Evolutionary conservation across 2,888 invertebrate species (phyloP), one percentile per base, ranked within the genome.

Genomic region (Sphaerophoria taeniata): DNA sequence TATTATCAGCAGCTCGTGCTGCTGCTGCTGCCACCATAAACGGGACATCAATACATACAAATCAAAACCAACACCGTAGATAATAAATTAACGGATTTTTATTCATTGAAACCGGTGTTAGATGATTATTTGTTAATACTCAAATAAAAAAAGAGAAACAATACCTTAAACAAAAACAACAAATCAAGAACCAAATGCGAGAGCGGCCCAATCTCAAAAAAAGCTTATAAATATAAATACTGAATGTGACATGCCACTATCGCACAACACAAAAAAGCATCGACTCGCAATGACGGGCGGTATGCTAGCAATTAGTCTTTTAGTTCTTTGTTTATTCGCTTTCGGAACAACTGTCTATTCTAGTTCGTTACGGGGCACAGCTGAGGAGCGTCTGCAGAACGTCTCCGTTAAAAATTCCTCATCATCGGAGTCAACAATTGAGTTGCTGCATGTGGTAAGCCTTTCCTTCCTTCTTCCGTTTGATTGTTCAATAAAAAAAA

Each of bases 381-480:
- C 7, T 9, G 45, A 34, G 24, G 60, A 33, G 14, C 67, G 47
- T 33, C 56, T 36, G 14, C 70, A 36, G 14, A 65, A 55, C 55
- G 4, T 51, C 34, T 34, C 72, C 14, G 69, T 63, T 49, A 73
- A 70, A 16, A 7, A 0, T 16, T 24, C 16, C 33, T 61, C 71
- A 63, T 69, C 81, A 4, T 63, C 53, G 82, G 74, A 90, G 75
- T 88, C 91, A 65, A 90, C 91, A 53, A 88, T 91, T 69, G 90
- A 91, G 87, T 88, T 91, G 78, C 79, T 91, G 63, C 91, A 91
- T 89, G 91, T 91, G 92, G 91, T 91, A 89, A 91, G 91, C 89
- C 56, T 75, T 75, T 76, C 33, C n/a, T 34, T 24, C 43, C 24
- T 39, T 60, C 60, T 60, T 43, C 24, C 6, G 0, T 47, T 14